Conservation (phyloP, 1,140 invertebrate species). For the Adelges cooleyi region DNA sequence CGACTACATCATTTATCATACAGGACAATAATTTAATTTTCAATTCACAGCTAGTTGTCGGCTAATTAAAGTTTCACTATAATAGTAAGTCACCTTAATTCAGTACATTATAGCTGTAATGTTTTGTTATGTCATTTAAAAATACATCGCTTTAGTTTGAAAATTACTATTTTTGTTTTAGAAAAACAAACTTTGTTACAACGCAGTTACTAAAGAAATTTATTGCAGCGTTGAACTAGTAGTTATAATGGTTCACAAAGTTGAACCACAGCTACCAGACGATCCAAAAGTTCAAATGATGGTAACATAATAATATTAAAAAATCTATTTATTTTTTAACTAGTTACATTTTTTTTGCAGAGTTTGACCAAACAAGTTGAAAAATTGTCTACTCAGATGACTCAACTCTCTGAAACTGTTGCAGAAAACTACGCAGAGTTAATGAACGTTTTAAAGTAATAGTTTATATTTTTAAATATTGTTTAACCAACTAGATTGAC, state of each 20-base stretch:
- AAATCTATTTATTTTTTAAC: neutral
- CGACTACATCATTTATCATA: no score
- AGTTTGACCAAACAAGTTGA: neutral
- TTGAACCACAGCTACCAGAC: neutral
- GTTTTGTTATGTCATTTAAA: no score
- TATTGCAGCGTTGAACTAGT: conserved; percentile 17
- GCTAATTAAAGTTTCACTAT: no score
- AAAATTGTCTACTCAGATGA: neutral
- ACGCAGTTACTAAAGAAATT: conserved; percentile 9
- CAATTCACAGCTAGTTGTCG: no score
- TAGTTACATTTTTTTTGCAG: neutral
- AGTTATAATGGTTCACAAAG: neutral
- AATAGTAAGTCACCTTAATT: no score
- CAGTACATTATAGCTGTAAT: no score
- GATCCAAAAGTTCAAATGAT: neutral
- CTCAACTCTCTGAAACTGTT: neutral
- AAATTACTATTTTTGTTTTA: no score
- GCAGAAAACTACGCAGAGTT: no score
- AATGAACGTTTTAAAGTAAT: neutral
- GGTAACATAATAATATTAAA: neutral
- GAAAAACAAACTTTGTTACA: conserved; percentile 12
- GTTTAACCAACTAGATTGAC: neutral
- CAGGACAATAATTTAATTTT: no score
- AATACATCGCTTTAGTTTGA: no score
- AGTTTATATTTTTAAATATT: neutral